Base-by-base conservation (phyloP, 2,797 vertebrate genomes). In the Lateolabrax maculatus region DNA sequence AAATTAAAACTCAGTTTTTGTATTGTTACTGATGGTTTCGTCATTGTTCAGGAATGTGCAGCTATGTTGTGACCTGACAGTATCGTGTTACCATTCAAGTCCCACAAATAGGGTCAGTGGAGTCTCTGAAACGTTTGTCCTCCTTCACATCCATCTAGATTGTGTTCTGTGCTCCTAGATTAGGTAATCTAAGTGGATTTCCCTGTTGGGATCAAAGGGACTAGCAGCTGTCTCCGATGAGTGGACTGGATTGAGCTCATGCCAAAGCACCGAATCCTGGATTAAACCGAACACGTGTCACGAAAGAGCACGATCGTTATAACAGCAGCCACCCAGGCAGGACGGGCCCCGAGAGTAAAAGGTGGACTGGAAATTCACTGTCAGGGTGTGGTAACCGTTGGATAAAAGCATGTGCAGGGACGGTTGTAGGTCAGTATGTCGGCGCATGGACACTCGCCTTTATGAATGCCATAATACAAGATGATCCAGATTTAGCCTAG, bases 161-260 rank as follows among this genome's bases (percentile, higher is more conserved):
- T 70, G 72, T 57, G 79, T 76, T 86, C 80, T 81, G 69, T 61
- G 79, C 73, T 73, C 23, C 72, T 81, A 82, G 94, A 93, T 94
- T 92, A 93, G 92, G 84, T 90, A 57, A 90, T 90, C 77, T 94
- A 95, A 94, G 91, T 93, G 91, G 93, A 93, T 94, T 93, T 93
- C 85, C 90, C 87, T 78, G 81, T 71, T 83, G 90, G 93, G 93
- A 94, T 95, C 92, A 95, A 93, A 87, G 88, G 64, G 87, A 87
- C 87, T 87, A 94, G 93, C 93, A 94, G 92, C 93, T 95, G 93
- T 84, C 88, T 88, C 83, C 71, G 49, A 84, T 89, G 89, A 93
- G 81, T 37, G 64, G 82, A 71, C 83, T 83, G 78, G 90, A 85
- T 90, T 92, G 90, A 92, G 89, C 81, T 83, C 69, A 48, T 29